Conservation (phyloP, 1,140 invertebrate species). For the Hermatobates lingyangjiaoensis region DNA sequence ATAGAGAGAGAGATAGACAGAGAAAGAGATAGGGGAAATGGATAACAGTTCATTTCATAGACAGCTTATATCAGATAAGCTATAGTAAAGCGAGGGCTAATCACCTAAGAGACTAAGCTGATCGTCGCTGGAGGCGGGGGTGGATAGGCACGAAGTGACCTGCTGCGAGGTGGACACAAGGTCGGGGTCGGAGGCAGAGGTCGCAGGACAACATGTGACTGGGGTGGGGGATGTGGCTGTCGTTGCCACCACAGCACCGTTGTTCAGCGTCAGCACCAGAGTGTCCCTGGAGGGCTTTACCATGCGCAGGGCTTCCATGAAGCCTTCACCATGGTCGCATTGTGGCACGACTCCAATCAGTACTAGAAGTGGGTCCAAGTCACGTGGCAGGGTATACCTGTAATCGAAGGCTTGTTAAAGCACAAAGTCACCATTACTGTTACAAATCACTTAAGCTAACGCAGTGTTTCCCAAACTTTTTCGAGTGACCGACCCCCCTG, state of each 20-base stretch:
- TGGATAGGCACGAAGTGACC: conserved; percentile 2
- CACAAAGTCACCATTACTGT: too few relatives aligned
- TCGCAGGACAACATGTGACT: conserved; percentile 7
- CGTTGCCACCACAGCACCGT: neutral
- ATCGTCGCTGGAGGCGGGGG: conserved; percentile 7
- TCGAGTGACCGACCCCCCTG: too few relatives aligned
- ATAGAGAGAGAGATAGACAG: too few relatives aligned
- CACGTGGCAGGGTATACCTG: conserved; percentile 14
- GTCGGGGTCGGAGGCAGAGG: conserved; percentile 4
- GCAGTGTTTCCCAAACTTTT: too few relatives aligned
- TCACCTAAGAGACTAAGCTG: conserved; percentile 9
- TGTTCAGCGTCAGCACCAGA: neutral
- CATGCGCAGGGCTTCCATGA: conserved; percentile 6
- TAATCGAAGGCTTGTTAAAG: too few relatives aligned
- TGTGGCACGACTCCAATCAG: conserved; percentile 14
- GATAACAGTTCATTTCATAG: too few relatives aligned
- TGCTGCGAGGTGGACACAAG: conserved; percentile 9
- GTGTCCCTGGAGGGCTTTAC: conserved; percentile 2
- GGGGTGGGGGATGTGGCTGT: neutral
- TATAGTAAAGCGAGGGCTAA: neutral
- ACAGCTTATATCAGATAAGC: too few relatives aligned
- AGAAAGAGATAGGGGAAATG: too few relatives aligned
- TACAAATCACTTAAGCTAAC: too few relatives aligned
- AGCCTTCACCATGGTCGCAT: conserved; percentile 14
- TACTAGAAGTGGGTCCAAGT: conserved; percentile 15